Conservation (phyloP, 1,140 invertebrate genomes). For the Megalonaias nervosa region DNA sequence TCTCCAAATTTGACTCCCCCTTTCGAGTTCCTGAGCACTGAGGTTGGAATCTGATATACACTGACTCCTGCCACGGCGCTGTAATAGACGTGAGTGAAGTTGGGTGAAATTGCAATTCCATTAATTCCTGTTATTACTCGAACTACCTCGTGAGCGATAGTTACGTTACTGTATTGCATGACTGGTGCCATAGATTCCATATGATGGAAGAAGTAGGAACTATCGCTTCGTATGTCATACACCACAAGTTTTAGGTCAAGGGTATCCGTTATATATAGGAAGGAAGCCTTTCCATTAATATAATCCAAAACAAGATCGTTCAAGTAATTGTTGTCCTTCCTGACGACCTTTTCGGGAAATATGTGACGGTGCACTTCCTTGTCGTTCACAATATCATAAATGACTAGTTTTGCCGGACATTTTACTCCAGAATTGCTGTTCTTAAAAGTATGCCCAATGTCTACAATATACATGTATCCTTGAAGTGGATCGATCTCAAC, state of each 20-base stretch:
- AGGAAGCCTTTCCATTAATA: constrained; percentile 31
- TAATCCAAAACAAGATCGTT: constrained; percentile 49
- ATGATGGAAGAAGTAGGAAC: constrained; percentile 27
- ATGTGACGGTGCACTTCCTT: constrained; percentile 27
- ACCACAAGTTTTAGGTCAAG: constrained; percentile 34
- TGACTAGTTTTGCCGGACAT: constrained; percentile 44
- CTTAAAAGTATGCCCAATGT: constrained; percentile 30
- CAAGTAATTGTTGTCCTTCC: constrained; percentile 24
- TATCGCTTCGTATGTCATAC: constrained; percentile 28
- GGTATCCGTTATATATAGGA: constrained; percentile 44
- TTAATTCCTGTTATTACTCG: constrained; percentile 31
- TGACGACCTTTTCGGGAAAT: constrained; percentile 37
- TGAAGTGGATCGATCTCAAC: constrained; percentile 50
- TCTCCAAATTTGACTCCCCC: constrained; percentile 13
- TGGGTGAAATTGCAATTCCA: constrained; percentile 44
- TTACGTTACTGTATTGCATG: constrained; percentile 7
- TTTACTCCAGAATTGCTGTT: neutral
- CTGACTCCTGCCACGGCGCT: constrained; percentile 37
- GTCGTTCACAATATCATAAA: constrained; percentile 38
- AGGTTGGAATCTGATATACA: constrained; percentile 38
- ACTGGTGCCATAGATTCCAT: constrained; percentile 32
- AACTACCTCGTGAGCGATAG: constrained; percentile 14
- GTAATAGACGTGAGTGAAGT: constrained; percentile 45
- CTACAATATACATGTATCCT: constrained; percentile 45
- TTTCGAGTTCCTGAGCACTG: constrained; percentile 16